Conservation (phyloP, 2,113 vertebrate species). For the Anarhynchus alexandrinus region DNA sequence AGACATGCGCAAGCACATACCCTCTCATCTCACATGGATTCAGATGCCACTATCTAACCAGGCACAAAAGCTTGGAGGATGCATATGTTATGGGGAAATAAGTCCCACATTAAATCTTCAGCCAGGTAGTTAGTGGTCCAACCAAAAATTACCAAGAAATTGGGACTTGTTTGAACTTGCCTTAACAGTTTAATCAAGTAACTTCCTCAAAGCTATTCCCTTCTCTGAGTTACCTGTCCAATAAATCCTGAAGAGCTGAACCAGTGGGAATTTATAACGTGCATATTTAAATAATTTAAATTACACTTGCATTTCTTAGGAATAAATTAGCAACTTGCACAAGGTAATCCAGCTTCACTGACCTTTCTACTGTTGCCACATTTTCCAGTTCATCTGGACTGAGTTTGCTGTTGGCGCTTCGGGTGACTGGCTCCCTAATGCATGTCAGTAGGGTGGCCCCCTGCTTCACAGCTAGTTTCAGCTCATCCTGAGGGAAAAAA, state of each 20-base stretch:
- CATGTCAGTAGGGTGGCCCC: slow-evolving; percentile 86
- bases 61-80: background rate
- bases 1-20: background rate
- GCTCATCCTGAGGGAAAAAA: slow-evolving; percentile 77
- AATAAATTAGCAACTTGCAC: background rate
- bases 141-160: background rate
- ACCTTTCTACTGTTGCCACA: slow-evolving; percentile 90
- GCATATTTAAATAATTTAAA: background rate
- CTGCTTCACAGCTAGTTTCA: slow-evolving; percentile 87
- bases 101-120: background rate
- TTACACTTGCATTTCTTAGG: background rate
- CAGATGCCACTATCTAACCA: background rate
- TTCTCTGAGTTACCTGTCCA: background rate
- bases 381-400: slow-evolving; percentile 90
- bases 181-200: background rate
- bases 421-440: slow-evolving; percentile 85
- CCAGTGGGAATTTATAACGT: background rate
- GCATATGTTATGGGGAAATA: background rate
- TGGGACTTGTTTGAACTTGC: background rate
- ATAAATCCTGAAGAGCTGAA: background rate
- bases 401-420: slow-evolving; percentile 77
- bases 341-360: background rate
- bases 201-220: background rate
- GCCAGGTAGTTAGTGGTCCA: background rate
- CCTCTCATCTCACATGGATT: background rate